phyloP scores from a whole-genome alignment of 2,888 invertebrate genomes.

The Mechanitis messenoides region DNA sequence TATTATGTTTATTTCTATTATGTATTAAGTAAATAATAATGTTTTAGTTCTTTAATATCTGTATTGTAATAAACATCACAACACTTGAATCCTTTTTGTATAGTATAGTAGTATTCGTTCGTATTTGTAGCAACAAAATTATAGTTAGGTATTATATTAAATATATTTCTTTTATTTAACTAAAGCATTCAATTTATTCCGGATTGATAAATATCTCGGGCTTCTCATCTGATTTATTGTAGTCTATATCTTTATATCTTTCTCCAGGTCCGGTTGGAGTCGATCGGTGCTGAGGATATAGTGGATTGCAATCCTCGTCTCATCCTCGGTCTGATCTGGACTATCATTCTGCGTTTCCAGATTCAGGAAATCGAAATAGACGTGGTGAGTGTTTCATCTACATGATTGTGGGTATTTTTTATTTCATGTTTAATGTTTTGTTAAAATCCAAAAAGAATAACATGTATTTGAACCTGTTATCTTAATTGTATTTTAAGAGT shows the following conservation, averaged over 20 bases:
- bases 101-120: no score
- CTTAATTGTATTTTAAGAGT: no score
- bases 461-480: no score
- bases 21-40: no score
- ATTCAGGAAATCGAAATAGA: slow-evolving; percentile 99
- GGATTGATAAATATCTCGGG: no score
- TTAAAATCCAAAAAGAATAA: neutral
- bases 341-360: slow-evolving; percentile 98
- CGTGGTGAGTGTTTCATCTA: slow-evolving; percentile 80
- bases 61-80: no score
- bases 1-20: neutral
- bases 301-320: slow-evolving; percentile 98
- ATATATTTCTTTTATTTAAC: no score
- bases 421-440: neutral
- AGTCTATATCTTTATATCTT: neutral
- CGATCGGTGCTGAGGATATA: slow-evolving; percentile 99
- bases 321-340: slow-evolving; percentile 99
- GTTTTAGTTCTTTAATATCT: no score
- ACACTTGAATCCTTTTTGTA: no score
- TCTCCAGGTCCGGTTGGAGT: slow-evolving; percentile 93
- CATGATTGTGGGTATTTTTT: neutral
- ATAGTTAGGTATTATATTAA: no score
- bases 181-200: no score
- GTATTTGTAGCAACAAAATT: no score
- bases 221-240: neutral